Base-by-base conservation (phyloP, 37 sponge, comb jelly and placozoan genomes). In the Agelas oroides region DNA sequence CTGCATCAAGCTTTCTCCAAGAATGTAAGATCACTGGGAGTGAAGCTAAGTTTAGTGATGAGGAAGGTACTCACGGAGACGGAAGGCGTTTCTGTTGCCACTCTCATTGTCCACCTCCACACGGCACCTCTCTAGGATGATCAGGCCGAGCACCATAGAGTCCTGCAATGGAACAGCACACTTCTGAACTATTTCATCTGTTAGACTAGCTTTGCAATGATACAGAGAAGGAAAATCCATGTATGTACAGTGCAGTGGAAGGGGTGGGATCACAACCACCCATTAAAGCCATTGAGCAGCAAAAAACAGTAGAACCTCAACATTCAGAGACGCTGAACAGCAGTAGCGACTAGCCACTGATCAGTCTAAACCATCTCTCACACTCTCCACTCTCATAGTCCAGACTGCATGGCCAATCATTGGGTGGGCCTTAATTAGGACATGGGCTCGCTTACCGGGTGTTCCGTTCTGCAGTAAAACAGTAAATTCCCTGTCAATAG, bases 401-500 rank as follows among this genome's bases (percentile, higher is more conserved):
- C n/a, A n/a, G 27, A 61, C 62, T 61, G 62, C 27, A 25, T 56
- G 58, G 27, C 27, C 62, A 12, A 5, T 46, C n/a, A n/a, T n/a
- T n/a, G n/a, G 46, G 46, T 46, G 46, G 46, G 46, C 46, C 8
- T 46, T 46, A 46, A 12, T 46, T 46, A 46, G 46, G 46, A 39
- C 28, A 52, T 24, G 1, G 19, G 23, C 27, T 57, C 13, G 65
- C 88, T 73, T 36, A 94, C 94, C 21, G 73, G 65, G 52, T 53
- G 23, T 31, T 91, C 87, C 0, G 65, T 66, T 32, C 71, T 91
- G 34, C 89, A 66, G 59, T 95, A 95, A 59, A 95, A 95, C 21
- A 95, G 75, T 36, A 95, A 59, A 39, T 95, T 95, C 21, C 95
- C 95, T 11, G 80, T 53, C 23, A 95, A 70, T 30, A 75, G 57